Base-by-base conservation (phyloP, 2,888 invertebrate genomes). In the Phrixothrix hirtus region DNA sequence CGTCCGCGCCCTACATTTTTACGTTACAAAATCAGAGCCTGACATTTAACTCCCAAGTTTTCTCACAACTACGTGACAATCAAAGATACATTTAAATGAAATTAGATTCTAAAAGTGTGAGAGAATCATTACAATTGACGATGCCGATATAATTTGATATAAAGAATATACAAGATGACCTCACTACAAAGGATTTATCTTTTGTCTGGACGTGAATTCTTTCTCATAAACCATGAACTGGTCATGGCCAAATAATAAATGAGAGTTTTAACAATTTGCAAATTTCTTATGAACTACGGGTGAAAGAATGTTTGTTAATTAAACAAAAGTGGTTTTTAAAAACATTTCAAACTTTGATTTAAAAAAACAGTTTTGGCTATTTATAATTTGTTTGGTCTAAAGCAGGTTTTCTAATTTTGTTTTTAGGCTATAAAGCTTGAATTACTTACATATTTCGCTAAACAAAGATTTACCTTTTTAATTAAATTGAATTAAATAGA, bases 201-300 rank as follows among this genome's bases (percentile, higher is more conserved):
- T 45, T 55, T 50, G 55, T 55, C 55, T 55, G 56, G 47, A 26
- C 32, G 15, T 5, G 25, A 42, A 52, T 52, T 56, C 47, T 43
- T 51, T 46, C 43, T 51, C 30, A 42, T 34, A 36, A 37, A 12
- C 29, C 27, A 55, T 43, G 48, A 39, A 51, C 48, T 52, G 47
- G 56, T 56, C 52, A 52, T 29, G 56, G 56, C 30, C 56, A 43
- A 48, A 37, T 32, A 42, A 50, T 32, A 51, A 51, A 55, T 51
- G 42, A 38, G 46, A 31, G 37, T 42, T 45, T 42, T 21, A 55
- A 55, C 45, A 55, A 49, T 50, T 50, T 42, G 32, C 38, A 39
- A 48, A 37, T 17, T 21, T 21, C 7, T 21, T 3, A 21, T 21
- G 3, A 7, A 21, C 21, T 3, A n/a, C n/a, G n/a, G n/a, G n/a